A percentile compares a stretch with the other conserved stretches of the same genome.
These are phyloP conservation scores for Amazona finschi DNA, from an alignment of 2,797 vertebrate genomes.

Conservation along the genomic window DNA sequence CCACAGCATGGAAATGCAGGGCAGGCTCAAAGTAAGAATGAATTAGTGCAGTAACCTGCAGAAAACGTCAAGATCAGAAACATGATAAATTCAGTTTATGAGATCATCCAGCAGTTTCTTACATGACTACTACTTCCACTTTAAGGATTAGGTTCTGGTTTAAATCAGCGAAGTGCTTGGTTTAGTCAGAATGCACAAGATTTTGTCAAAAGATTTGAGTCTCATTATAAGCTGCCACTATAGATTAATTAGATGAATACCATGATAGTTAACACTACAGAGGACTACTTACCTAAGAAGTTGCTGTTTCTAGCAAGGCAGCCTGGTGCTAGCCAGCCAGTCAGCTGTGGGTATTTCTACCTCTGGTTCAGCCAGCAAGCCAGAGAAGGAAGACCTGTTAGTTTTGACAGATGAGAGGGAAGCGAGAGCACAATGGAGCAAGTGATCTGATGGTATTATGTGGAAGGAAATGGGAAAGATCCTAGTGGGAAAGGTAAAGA, in stretches of 20 bases:
- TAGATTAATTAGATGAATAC: not conserved
- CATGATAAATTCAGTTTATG: not conserved
- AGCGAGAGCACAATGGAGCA: not conserved
- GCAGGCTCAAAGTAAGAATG: not conserved
- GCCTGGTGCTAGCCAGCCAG: not conserved
- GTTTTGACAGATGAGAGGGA: not conserved
- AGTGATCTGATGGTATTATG: not conserved
- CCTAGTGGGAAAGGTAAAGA: not conserved
- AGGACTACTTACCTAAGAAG: not conserved
- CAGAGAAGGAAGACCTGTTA: not conserved
- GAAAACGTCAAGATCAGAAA: not conserved
- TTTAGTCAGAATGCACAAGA: not conserved
- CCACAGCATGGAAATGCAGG: not conserved
- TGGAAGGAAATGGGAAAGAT: not conserved
- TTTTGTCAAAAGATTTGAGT: not conserved
- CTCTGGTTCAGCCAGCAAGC: not conserved
- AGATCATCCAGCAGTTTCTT: not conserved
- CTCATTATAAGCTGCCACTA: not conserved
- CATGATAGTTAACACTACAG: not conserved
- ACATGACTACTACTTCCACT: not conserved
- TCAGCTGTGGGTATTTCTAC: not conserved
- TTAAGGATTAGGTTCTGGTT: not conserved
- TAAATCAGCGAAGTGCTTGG: not conserved
- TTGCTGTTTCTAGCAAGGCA: not conserved
- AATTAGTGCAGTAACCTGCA: not conserved